Conservation (phyloP, 2,888 invertebrate genomes). For the Anticlea derivata region DNA sequence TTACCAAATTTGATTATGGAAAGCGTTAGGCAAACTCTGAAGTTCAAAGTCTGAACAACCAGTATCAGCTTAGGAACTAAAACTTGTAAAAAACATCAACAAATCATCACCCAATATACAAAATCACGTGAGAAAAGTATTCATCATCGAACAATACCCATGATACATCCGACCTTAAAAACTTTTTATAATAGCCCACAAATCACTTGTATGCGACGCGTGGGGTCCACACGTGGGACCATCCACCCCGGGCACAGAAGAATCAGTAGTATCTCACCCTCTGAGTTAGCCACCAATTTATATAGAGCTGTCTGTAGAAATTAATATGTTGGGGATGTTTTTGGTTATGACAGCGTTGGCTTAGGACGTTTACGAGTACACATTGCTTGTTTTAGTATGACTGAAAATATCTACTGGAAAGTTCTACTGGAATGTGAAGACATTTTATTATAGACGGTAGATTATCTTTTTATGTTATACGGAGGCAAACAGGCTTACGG, state of each 20-base stretch:
- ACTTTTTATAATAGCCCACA: conserved; percentile 65
- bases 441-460: too few relatives aligned
- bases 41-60: too few relatives aligned
- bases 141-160: conserved; percentile 19
- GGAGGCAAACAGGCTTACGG: too few relatives aligned
- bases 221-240: conserved; percentile 78
- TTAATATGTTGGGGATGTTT: conserved; percentile 17
- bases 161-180: conserved; percentile 30
- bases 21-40: too few relatives aligned
- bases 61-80: too few relatives aligned
- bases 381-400: not conserved
- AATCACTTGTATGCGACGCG: conserved; percentile 73
- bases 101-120: conserved; percentile 19
- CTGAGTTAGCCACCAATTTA: conserved; percentile 8
- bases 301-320: conserved; percentile 12
- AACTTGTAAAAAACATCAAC: conserved; percentile 8
- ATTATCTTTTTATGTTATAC: too few relatives aligned
- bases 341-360: conserved; percentile 14
- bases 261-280: conserved; percentile 12
- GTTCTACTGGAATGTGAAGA: too few relatives aligned
- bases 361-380: not conserved
- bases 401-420: too few relatives aligned
- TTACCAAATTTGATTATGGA: too few relatives aligned
- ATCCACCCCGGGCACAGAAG: conserved; percentile 32
- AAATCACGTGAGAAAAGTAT: conserved; percentile 25